Evolutionary conservation across 2,888 invertebrate species (phyloP), one percentile per base, ranked within the genome.

Genomic region (Himalopsyche japonica): DNA sequence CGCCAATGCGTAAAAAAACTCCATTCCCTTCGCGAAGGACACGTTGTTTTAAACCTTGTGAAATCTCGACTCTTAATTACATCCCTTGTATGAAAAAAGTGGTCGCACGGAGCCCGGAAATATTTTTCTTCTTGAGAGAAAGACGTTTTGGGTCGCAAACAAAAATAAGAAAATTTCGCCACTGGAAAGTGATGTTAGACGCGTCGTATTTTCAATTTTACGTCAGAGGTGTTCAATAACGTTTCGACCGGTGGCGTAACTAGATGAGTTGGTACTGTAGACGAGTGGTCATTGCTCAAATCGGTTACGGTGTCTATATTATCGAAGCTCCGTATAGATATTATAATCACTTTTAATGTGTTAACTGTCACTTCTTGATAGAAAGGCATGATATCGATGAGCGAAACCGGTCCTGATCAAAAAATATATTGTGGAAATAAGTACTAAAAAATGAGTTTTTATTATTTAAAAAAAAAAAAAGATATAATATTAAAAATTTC

Each of bases 61-160:
- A 84, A 84, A 84, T 84, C 84, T 84, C 80, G 84, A 84, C 84
- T 84, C 84, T 84, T 84, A 84, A 84, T 84, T 84, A 84, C 84
- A 80, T 81, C 80, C 84, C 77, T 80, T 57, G 57, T 57, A 57
- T 57, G 57, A 57, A 57, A 57, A 57, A 57, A 57, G 57, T 24
- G 57, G 57, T 57, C 57, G 57, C 57, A 57, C 57, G 57, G 57
- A 57, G 20, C 57, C 57, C 57, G 57, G 57, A 57, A 57, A 57
- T 57, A 57, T 57, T 57, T 57, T 57, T 57, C 57, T 57, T 57
- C 57, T 57, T 57, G 57, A 57, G 57, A 57, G 57, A 57, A 78
- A 78, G 78, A 78, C 78, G 76, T 76, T 78, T 78, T 43, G 37
- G 78, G 30, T 76, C 76, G 18, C 34, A 76, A 34, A 76, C 76